Base-by-base conservation (phyloP, 2,888 invertebrate genomes). In the Anthophora plumipes region DNA sequence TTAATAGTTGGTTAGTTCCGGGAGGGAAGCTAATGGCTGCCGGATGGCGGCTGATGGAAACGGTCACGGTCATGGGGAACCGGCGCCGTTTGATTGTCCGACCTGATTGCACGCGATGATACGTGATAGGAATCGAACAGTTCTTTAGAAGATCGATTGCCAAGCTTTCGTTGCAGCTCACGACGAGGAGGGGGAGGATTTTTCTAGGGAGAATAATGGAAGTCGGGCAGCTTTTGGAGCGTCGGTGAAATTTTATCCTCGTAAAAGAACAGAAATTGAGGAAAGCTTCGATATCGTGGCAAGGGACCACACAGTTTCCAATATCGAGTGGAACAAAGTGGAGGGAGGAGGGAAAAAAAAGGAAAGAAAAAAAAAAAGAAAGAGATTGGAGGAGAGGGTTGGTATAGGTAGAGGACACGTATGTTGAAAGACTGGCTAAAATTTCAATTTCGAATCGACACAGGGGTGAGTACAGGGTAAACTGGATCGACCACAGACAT, bases 401-500 rank as follows among this genome's bases (percentile, higher is more conserved):
- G 31, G 4, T 1, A 31, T 1, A 31, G 31, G 4, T 1, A 31
- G 52, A n/a, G 41, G 20, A 46, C 31, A 25, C 7, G 70, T 46
- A n/a, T 52, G 60, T 48, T 25, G 17, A n/a, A 61, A 43, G 39
- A 1, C 50, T 31, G 41, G n/a, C 20, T 46, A 48, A 61, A 70
- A 76, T 71, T 76, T 76, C 71, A 76, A 76, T 76, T 63, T 55
- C 61, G 55, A 39, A 55, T 31, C 60, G 69, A 60, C 59, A 50
- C 50, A 9, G 22, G 37, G 22, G 37, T 9, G 43, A 2, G 37
- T 39, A 60, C 14, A 52, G 41, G 31, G 22, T 39, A 11, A 46
- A 14, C 69, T 11, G 9, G 17, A 46, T 54, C 55, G 50, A 52
- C 57, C 57, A n/a, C 46, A 37, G 48, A 7, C 43, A 31, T 82